phyloP scores from a whole-genome alignment of 2,888 invertebrate species.

The Beris chalybata region DNA sequence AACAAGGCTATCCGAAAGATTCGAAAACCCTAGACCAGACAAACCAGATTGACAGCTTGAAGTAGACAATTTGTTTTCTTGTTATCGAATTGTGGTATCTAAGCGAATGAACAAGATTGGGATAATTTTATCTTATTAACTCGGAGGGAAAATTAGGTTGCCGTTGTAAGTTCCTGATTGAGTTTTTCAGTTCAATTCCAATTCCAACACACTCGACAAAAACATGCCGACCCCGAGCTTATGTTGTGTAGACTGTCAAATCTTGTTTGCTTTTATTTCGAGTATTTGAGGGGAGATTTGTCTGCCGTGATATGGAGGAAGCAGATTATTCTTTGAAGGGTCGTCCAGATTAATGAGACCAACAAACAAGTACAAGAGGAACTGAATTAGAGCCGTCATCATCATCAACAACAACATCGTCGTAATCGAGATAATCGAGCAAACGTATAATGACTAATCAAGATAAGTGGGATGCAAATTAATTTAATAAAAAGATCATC shows the following conservation, averaged over 20 bases:
- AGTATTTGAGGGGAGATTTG: constrained; percentile 5
- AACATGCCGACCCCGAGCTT: constrained; percentile 2
- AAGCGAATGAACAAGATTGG: constrained; percentile 24
- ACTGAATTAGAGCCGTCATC: constrained; percentile 29
- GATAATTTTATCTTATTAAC: constrained; percentile 27
- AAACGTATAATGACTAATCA: constrained; percentile 39
- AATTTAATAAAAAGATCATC: constrained; percentile 36
- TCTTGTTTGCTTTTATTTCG: constrained; percentile 16
- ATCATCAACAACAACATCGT: constrained; percentile 26
- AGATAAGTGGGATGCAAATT: constrained; percentile 40
- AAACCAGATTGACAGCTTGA: constrained; percentile 9
- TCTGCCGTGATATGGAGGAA: constrained; percentile 17
- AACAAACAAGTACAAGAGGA: constrained; percentile 28
- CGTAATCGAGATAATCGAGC: constrained; percentile 35
- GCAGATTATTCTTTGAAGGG: constrained; percentile 27
- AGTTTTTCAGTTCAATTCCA: constrained; percentile 21
- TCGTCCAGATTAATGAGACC: constrained; percentile 28
- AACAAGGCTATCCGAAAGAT: too few relatives aligned
- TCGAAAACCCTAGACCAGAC: too few relatives aligned
- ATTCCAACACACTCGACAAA: constrained; percentile 7
- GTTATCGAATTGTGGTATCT: constrained; percentile 25
- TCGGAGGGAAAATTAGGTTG: constrained; percentile 25
- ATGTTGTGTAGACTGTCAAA: constrained; percentile 23
- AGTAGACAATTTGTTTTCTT: constrained; percentile 19
- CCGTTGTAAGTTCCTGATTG: constrained; percentile 27